These are phyloP conservation scores for Heterohyrax brucei DNA, from an alignment of 2,797 vertebrate genomes.

Conservation along the genomic window DNA sequence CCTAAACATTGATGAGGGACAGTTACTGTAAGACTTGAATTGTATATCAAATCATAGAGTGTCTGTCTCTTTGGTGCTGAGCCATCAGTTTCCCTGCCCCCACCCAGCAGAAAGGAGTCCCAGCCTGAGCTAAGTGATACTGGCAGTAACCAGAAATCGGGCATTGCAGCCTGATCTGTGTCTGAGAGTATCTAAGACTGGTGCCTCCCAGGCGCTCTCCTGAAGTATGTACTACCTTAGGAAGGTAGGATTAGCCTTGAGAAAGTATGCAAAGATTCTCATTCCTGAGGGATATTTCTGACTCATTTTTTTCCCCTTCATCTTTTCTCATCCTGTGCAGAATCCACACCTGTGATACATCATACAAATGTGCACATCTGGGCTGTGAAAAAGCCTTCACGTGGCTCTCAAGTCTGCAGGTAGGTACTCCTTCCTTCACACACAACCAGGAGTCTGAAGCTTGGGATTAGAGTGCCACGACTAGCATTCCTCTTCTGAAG, in stretches of 20 bases:
- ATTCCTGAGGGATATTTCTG: conserved; percentile 60
- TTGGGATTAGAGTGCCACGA: neutral
- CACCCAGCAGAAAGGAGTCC: neutral
- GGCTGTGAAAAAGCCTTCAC: conserved; percentile 99
- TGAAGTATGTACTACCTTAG: conserved; percentile 23
- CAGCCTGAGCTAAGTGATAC: conserved; percentile 16
- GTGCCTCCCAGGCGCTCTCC: neutral
- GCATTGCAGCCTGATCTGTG: neutral
- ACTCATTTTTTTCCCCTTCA: conserved; percentile 80
- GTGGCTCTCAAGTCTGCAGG: conserved; percentile 99
- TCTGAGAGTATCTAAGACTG: conserved; percentile 3
- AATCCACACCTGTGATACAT: conserved; percentile 99
- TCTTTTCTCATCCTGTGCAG: conserved; percentile 91
- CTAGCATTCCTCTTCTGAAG: neutral
- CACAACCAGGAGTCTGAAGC: neutral
- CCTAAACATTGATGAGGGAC: conserved; percentile 47
- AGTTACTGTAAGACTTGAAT: neutral
- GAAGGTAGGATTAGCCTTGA: conserved; percentile 67
- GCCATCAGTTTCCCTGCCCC: neutral
- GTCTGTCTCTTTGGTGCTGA: neutral
- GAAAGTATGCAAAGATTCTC: neutral
- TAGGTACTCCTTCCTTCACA: conserved; percentile 83
- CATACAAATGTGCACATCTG: conserved; percentile 97
- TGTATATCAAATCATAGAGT: neutral
- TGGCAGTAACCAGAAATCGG: conserved; percentile 28